Percentiles rank a stretch among this genome's conserved stretches.
These are phyloP conservation scores for Raja brachyura DNA, from an alignment of 2,113 vertebrate species.

Conservation along the genomic window DNA sequence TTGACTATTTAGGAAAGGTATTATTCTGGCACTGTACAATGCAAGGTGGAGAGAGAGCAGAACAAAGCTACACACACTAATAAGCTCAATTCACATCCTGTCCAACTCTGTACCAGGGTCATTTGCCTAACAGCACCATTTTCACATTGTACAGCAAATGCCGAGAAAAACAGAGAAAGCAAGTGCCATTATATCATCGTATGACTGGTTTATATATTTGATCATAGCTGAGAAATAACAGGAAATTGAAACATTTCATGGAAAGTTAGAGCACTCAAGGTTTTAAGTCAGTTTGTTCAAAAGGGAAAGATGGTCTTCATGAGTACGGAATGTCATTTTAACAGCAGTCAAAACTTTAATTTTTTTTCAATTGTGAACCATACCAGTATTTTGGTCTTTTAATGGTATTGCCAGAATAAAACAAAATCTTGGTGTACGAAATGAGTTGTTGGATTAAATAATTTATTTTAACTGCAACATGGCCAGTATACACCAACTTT, in stretches of 20 bases:
- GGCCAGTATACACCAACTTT: not conserved
- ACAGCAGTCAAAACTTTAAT: not conserved
- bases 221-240: not conserved
- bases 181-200: not conserved
- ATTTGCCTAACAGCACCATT: not conserved
- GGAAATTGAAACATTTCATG: not conserved
- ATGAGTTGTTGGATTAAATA: constrained; percentile 15
- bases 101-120: not conserved
- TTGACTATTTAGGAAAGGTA: not conserved
- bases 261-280: not conserved
- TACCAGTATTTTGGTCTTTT: constrained; percentile 18
- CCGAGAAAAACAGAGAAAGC: too few relatives aligned
- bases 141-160: not conserved
- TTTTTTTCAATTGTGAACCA: constrained; percentile 23
- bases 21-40: not conserved
- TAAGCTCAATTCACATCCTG: not conserved
- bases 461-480: constrained; percentile 2
- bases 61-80: not conserved
- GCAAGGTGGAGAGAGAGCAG: not conserved
- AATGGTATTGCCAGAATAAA: constrained; percentile 32
- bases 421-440: constrained; percentile 22
- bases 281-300: not conserved
- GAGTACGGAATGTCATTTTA: not conserved
- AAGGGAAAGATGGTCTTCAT: not conserved
- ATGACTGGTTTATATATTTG: not conserved